These are phyloP conservation scores for Asarcornis scutulata DNA, from an alignment of 2,113 vertebrate species.

Conservation along the genomic window DNA sequence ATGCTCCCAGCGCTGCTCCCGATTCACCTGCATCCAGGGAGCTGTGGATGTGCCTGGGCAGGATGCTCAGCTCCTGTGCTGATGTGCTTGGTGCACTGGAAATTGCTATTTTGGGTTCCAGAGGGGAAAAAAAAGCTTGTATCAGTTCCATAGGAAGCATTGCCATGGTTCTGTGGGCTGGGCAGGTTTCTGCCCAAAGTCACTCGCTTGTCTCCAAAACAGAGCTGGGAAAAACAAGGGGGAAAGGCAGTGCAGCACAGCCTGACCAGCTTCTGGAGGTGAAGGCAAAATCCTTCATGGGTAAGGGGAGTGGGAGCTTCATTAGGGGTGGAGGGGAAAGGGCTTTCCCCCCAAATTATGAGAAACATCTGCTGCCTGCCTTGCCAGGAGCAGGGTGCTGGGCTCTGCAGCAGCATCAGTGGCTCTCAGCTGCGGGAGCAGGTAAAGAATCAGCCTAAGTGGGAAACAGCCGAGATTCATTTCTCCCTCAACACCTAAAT, in stretches of 20 bases:
- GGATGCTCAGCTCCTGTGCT: background rate
- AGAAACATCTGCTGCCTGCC: background rate
- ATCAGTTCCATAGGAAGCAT: background rate
- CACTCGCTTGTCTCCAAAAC: background rate
- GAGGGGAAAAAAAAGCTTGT: background rate
- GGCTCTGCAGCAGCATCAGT: background rate
- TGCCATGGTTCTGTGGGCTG: background rate
- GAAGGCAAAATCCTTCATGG: background rate
- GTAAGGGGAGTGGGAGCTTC: background rate
- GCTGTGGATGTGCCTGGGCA: background rate
- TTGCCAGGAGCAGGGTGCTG: accelerated
- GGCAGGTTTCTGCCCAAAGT: background rate
- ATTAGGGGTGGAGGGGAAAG: background rate
- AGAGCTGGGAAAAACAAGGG: background rate
- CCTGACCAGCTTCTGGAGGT: background rate
- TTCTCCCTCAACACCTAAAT: constrained; percentile 47
- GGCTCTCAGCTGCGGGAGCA: background rate
- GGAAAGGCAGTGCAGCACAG: background rate
- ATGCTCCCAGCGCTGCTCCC: background rate
- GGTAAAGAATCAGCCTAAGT: background rate
- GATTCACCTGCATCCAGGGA: background rate
- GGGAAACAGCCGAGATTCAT: background rate
- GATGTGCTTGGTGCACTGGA: background rate
- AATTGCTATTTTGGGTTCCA: background rate
- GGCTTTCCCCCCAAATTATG: background rate